Percentiles rank a stretch among this genome's conserved stretches.
Evolutionary conservation across 2,113 vertebrate genomes (phyloP).

Genomic region (Arothron firmamentum): DNA sequence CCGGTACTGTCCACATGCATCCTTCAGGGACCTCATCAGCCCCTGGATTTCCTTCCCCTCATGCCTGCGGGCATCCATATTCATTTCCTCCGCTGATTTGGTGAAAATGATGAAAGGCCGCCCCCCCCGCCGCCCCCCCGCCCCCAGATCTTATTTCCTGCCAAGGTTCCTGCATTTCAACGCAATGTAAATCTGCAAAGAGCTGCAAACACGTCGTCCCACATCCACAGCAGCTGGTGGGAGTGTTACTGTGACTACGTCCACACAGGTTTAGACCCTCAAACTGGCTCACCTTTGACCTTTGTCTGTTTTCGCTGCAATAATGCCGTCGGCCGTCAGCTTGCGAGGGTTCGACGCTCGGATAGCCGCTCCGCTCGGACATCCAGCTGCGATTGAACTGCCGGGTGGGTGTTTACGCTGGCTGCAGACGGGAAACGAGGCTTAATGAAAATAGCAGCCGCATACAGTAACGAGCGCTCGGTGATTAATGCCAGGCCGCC

Average conservation of each 20-base stretch:
- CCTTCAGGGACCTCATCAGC: constrained; percentile 79
- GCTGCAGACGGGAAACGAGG: constrained; percentile 85
- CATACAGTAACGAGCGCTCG: constrained; percentile 77
- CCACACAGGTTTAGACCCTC: background rate
- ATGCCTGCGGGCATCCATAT: constrained; percentile 78
- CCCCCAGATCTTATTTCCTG: constrained; percentile 67
- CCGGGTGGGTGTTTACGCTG: constrained; percentile 80
- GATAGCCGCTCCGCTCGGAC: constrained; percentile 82
- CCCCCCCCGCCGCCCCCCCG: constrained; percentile 54
- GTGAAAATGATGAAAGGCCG: constrained; percentile 75
- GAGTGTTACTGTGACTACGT: constrained; percentile 11
- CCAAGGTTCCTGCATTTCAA: constrained; percentile 73
- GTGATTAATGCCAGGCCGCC: constrained; percentile 77
- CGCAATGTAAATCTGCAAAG: constrained; percentile 65
- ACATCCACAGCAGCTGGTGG: constrained; percentile 54
- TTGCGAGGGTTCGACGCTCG: constrained; percentile 79
- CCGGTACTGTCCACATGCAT: constrained; percentile 75
- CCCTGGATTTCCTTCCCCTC: constrained; percentile 72
- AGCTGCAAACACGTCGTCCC: constrained; percentile 46
- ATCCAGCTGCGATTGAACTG: constrained; percentile 87
- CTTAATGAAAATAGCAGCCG: constrained; percentile 90
- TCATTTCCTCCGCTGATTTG: constrained; percentile 81
- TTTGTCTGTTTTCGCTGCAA: constrained; percentile 41
- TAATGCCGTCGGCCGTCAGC: constrained; percentile 44
- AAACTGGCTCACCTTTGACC: constrained; percentile 11